Percentiles rank a stretch among this genome's conserved stretches.
phyloP scores from a whole-genome alignment of 2,797 vertebrate genomes.

The Aphelocoma californica region DNA sequence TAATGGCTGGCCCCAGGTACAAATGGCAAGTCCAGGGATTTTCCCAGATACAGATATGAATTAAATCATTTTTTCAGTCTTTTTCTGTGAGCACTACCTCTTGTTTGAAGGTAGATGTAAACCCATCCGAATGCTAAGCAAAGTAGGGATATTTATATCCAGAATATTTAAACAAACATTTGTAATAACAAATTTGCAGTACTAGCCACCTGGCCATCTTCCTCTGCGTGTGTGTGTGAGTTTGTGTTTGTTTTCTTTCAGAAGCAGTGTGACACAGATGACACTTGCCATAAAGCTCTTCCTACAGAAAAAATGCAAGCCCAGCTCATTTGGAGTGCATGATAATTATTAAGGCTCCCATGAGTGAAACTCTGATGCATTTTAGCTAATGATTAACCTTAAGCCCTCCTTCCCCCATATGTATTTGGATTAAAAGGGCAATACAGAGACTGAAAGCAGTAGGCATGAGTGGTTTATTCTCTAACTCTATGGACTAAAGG shows the following conservation, averaged over 20 bases:
- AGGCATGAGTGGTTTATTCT: not conserved
- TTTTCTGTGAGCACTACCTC: not conserved
- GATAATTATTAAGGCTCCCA: not conserved
- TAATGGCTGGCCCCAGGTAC: not conserved
- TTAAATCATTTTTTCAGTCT: not conserved
- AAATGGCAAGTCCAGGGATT: not conserved
- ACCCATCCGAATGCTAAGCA: not conserved
- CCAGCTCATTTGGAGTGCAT: slow-evolving; percentile 20
- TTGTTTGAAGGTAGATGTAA: not conserved
- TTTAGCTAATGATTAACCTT: slow-evolving; percentile 59
- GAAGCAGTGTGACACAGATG: not conserved
- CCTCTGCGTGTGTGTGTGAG: not conserved
- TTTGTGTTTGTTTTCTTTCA: not conserved
- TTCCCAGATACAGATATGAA: not conserved
- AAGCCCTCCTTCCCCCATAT: not conserved
- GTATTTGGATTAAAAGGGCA: slow-evolving; percentile 15
- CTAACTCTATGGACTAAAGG: not conserved
- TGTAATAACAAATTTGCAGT: not conserved
- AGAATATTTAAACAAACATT: not conserved
- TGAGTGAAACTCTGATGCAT: not conserved
- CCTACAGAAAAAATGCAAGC: slow-evolving; percentile 11
- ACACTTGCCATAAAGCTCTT: not conserved
- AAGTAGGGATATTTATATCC: not conserved
- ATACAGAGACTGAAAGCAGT: not conserved
- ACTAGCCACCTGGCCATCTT: not conserved